Evolutionary conservation across 2,888 invertebrate genomes (phyloP).

Genomic region (Petrolisthes cinctipes): DNA sequence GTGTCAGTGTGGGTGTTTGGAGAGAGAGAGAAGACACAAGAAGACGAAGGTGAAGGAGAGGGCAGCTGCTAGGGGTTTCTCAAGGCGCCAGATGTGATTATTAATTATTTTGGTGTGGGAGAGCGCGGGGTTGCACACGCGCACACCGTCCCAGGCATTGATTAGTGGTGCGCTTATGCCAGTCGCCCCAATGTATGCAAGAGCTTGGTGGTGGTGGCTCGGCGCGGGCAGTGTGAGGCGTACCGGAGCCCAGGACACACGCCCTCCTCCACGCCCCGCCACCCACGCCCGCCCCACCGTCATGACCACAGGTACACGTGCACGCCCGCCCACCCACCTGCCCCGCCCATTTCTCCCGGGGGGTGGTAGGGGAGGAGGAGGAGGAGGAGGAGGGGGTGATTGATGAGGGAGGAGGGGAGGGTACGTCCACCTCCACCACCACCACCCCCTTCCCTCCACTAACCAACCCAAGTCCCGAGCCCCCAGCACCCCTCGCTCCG

Average conservation of each 20-base stretch:
- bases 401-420: background rate
- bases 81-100: slow-evolving; percentile 56
- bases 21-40: background rate
- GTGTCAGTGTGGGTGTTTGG: background rate
- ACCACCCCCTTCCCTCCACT: slow-evolving; percentile 18
- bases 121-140: slow-evolving; percentile 56
- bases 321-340: slow-evolving; percentile 36
- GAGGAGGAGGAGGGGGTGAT: slow-evolving; percentile 9
- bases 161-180: slow-evolving; percentile 62
- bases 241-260: slow-evolving; percentile 53
- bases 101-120: slow-evolving; percentile 59
- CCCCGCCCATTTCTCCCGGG: slow-evolving; percentile 9
- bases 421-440: slow-evolving; percentile 1
- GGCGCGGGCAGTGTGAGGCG: slow-evolving; percentile 57
- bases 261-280: slow-evolving; percentile 45
- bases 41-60: slow-evolving; percentile 25
- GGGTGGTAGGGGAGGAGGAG: slow-evolving; percentile 13
- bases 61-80: slow-evolving; percentile 34
- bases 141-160: slow-evolving; percentile 55
- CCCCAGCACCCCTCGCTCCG: background rate
- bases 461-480: background rate
- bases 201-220: slow-evolving; percentile 51
- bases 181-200: slow-evolving; percentile 62
- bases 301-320: slow-evolving; percentile 60
- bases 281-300: slow-evolving; percentile 57